phyloP scores from a whole-genome alignment of 2,113 vertebrate species.

The Microcebus griseorufus region DNA sequence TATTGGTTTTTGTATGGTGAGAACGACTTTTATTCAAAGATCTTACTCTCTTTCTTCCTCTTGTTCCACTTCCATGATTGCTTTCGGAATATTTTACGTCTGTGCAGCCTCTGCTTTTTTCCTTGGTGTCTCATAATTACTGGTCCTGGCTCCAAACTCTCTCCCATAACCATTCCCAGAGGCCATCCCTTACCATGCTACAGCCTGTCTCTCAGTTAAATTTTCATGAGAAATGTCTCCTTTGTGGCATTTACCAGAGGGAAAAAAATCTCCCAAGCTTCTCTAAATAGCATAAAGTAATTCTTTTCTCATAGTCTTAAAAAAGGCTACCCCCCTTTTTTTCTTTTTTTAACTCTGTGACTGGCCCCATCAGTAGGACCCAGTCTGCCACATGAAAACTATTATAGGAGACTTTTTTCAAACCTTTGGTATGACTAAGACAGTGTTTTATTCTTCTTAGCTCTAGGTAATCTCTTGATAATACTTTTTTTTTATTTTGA shows the following conservation, averaged over 20 bases:
- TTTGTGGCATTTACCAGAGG: constrained; percentile 68
- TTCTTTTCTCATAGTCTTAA: constrained; percentile 78
- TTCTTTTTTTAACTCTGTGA: constrained; percentile 48
- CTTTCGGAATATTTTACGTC: constrained; percentile 18
- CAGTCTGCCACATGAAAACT: constrained; percentile 53
- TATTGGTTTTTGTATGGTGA: neutral
- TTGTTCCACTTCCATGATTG: constrained; percentile 15
- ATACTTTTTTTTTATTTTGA: constrained; percentile 45
- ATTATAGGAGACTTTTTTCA: constrained; percentile 34
- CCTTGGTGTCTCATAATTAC: constrained; percentile 64
- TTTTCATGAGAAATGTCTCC: constrained; percentile 82
- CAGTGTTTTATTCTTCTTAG: neutral
- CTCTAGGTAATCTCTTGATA: neutral
- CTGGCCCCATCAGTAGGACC: neutral
- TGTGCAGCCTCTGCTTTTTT: constrained; percentile 10
- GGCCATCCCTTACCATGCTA: constrained; percentile 57
- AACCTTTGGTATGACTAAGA: neutral
- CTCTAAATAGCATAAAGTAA: constrained; percentile 80
- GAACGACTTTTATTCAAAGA: constrained; percentile 54
- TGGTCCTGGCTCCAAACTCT: constrained; percentile 54
- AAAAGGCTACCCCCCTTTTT: neutral
- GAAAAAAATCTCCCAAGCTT: constrained; percentile 64
- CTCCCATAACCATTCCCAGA: constrained; percentile 64
- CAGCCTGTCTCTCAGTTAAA: constrained; percentile 6
- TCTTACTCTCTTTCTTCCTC: neutral